Percentiles rank a stretch among this genome's conserved stretches.
Conservation (phyloP, 2,797 vertebrate species). For the Molothrus aeneus region DNA sequence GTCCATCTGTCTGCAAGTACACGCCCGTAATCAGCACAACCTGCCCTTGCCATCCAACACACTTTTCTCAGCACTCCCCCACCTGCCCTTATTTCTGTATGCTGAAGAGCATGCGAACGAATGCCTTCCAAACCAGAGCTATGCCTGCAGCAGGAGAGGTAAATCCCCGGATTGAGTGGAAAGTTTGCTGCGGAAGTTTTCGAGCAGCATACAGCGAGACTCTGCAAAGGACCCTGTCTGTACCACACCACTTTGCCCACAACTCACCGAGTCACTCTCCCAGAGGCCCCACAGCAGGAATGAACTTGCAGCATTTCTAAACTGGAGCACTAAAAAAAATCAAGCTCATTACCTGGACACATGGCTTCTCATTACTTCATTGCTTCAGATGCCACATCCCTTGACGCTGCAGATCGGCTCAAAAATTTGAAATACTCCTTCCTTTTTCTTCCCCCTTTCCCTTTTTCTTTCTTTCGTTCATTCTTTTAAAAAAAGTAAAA, state of each 20-base stretch:
- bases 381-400: conserved; percentile 52
- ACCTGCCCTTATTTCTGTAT: background rate
- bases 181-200: conserved; percentile 8
- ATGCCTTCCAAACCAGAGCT: background rate
- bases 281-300: conserved; percentile 47
- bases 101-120: background rate
- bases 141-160: background rate
- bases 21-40: background rate
- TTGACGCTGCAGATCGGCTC: conserved; percentile 53
- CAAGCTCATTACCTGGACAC: conserved; percentile 59
- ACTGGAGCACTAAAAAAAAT: conserved; percentile 40
- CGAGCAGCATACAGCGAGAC: background rate
- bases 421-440: conserved; percentile 61
- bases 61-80: background rate
- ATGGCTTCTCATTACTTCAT: conserved; percentile 61
- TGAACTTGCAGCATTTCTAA: conserved; percentile 10
- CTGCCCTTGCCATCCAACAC: background rate
- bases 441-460: background rate
- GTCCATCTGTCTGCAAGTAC: background rate
- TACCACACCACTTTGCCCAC: background rate
- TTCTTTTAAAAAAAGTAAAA: background rate
- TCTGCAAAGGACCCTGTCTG: background rate
- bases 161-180: background rate
- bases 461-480: background rate
- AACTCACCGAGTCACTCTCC: conserved; percentile 71